phyloP scores from a whole-genome alignment of 2,113 vertebrate genomes.

The Maccullochella peelii region DNA sequence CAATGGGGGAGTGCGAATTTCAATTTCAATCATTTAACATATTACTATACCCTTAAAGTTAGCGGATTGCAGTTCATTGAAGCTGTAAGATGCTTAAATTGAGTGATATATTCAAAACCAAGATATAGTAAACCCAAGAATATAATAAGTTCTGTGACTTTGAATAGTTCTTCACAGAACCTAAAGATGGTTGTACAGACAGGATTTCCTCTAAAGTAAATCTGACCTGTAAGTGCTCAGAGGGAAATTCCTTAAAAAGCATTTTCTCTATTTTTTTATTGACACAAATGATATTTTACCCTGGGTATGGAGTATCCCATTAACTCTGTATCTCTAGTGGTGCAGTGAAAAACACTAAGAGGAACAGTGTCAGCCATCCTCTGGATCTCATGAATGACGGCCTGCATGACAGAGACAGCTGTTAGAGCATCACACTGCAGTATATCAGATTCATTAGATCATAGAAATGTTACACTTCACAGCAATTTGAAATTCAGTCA shows the following conservation, averaged over 20 bases:
- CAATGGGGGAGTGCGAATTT: too few relatives aligned
- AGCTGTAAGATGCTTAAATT: too few relatives aligned
- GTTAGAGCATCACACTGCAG: neutral
- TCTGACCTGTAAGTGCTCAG: neutral
- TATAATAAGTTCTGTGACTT: neutral
- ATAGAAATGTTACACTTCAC: neutral
- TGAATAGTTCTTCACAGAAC: neutral
- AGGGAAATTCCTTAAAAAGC: neutral
- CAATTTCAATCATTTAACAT: too few relatives aligned
- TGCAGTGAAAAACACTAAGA: slow-evolving; percentile 55
- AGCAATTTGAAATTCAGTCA: neutral
- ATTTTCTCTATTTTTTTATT: neutral
- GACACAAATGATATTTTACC: slow-evolving; percentile 34
- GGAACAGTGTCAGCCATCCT: slow-evolving; percentile 48
- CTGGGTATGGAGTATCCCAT: slow-evolving; percentile 68
- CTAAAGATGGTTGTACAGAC: too few relatives aligned
- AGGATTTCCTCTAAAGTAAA: neutral
- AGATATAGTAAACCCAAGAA: too few relatives aligned
- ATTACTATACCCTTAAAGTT: too few relatives aligned
- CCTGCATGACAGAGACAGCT: slow-evolving; percentile 44
- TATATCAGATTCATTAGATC: neutral
- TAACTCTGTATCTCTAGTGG: slow-evolving; percentile 60
- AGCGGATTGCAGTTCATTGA: too few relatives aligned
- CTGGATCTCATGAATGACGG: slow-evolving; percentile 74
- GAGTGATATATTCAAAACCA: too few relatives aligned